These are phyloP conservation scores for Sciurus niger DNA, from an alignment of 2,113 vertebrate genomes.

Conservation along the genomic window DNA sequence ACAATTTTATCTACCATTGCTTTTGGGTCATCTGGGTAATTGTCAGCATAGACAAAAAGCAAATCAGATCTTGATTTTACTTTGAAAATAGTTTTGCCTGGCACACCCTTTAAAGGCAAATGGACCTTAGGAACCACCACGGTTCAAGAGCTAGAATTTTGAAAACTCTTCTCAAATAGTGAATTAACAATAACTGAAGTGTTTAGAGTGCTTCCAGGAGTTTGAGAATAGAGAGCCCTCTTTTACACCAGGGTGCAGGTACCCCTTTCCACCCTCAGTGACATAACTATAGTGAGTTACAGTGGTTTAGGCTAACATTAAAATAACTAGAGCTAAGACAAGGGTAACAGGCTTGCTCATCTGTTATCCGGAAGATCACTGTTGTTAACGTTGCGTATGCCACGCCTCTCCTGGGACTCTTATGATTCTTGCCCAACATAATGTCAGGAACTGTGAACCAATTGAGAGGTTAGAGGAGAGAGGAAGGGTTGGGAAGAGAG, in stretches of 20 bases:
- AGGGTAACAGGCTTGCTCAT: not conserved
- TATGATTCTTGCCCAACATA: not conserved
- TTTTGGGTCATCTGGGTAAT: not conserved
- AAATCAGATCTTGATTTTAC: not conserved
- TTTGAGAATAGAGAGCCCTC: not conserved
- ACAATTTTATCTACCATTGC: not conserved
- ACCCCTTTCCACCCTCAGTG: not conserved
- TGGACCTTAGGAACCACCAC: not conserved
- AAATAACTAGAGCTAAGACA: not conserved
- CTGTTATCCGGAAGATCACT: not conserved
- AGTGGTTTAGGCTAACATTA: not conserved
- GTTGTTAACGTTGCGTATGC: not conserved
- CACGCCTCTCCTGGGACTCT: not conserved
- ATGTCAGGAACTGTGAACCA: not conserved
- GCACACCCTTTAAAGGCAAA: not conserved
- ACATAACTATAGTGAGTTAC: not conserved
- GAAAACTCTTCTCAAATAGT: not conserved
- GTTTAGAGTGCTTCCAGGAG: not conserved
- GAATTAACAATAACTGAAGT: not conserved
- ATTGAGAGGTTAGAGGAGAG: not conserved
- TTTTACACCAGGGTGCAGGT: not conserved
- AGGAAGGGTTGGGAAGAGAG: too few species aligned
- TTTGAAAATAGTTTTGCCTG: conserved; percentile 30
- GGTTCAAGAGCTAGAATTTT: not conserved
- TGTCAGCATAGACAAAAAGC: not conserved